Conservation (phyloP, 2,888 invertebrate genomes). For the Gymnocheta viridis region DNA sequence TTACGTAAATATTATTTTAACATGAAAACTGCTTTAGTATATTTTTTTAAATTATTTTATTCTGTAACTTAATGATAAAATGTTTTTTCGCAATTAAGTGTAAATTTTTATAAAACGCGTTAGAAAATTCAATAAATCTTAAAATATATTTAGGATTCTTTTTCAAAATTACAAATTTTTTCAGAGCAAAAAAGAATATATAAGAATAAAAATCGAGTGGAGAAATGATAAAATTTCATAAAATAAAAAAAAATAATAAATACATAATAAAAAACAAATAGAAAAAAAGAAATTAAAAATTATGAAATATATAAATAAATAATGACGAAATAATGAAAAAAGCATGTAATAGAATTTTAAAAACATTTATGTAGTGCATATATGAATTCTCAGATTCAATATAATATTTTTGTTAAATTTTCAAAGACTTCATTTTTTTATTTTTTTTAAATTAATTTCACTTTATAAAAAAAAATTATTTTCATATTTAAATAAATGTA, state of each 20-base stretch:
- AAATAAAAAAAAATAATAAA: constrained; percentile 51
- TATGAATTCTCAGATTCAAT: constrained; percentile 17
- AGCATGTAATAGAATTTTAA: constrained; percentile 30
- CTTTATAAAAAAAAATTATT: constrained; percentile 41
- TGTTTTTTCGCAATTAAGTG: constrained; percentile 24
- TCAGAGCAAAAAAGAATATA: not conserved
- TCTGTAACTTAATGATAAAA: constrained; percentile 43
- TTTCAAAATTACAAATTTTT: not conserved
- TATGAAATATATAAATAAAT: constrained; percentile 31
- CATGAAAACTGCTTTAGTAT: not conserved
- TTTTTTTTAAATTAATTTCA: not conserved
- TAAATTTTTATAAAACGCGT: constrained; percentile 48
- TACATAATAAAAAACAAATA: constrained; percentile 47
- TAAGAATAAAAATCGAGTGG: not conserved
- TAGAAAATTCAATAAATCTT: constrained; percentile 28
- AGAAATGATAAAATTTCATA: not conserved
- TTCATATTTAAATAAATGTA: constrained; percentile 23
- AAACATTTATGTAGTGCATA: no score
- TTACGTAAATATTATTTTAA: not conserved
- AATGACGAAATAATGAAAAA: constrained; percentile 40
- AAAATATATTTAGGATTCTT: constrained; percentile 14
- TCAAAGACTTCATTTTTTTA: not conserved
- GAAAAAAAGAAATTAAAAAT: constrained; percentile 31
- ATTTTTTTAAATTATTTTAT: constrained; percentile 28
- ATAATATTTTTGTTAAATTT: not conserved